Percentiles rank a stretch among this genome's conserved stretches.
phyloP scores from a whole-genome alignment of 2,113 vertebrate species.

The Neotoma lepida region DNA sequence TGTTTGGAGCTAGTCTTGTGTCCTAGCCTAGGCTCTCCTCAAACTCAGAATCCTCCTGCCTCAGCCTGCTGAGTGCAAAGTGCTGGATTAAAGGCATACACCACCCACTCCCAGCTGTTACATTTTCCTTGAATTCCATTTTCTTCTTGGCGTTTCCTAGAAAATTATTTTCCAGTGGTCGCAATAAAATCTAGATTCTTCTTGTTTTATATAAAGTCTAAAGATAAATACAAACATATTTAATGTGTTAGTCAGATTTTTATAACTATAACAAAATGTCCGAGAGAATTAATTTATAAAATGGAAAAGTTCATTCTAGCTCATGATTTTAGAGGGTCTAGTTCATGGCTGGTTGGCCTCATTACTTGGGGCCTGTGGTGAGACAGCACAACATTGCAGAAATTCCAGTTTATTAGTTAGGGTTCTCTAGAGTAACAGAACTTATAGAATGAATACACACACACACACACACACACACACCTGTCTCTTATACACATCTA shows the following conservation, averaged over 20 bases:
- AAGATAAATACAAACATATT: background rate
- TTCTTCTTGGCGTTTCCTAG: background rate
- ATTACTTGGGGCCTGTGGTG: background rate
- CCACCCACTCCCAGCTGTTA: background rate
- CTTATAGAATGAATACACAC: too few species aligned
- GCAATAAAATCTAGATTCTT: conserved; percentile 44
- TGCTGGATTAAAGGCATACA: background rate
- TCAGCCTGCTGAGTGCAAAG: background rate
- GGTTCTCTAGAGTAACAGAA: background rate
- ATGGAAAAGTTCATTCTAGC: background rate
- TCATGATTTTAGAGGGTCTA: background rate
- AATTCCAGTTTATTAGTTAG: background rate
- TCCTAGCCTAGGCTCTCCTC: background rate
- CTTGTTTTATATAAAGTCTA: conserved; percentile 10
- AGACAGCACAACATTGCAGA: background rate
- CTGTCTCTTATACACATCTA: too few species aligned
- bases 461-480: too few species aligned
- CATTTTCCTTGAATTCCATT: conserved; percentile 25
- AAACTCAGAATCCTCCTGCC: background rate
- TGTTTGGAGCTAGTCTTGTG: background rate
- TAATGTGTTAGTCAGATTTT: background rate
- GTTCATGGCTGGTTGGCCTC: background rate
- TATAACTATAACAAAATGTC: background rate
- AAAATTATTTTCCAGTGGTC: background rate
- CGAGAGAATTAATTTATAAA: background rate